These are phyloP conservation scores for Amphimallon solstitiale DNA, from an alignment of 2,888 invertebrate species.

Conservation along the genomic window DNA sequence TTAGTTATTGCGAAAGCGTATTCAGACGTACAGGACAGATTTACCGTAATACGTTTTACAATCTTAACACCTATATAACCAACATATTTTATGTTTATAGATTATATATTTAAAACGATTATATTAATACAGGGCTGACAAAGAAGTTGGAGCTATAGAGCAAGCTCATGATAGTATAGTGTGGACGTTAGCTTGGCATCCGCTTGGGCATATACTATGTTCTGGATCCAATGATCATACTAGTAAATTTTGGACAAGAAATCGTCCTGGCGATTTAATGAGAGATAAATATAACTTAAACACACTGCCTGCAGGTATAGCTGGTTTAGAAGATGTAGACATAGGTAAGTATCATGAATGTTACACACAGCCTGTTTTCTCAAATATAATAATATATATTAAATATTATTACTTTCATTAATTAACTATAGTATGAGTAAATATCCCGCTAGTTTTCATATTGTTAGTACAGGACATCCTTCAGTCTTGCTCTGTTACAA, in stretches of 20 bases:
- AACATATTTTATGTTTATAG: background rate
- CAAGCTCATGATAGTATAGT: constrained; percentile 99
- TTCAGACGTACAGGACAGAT: too few relatives aligned
- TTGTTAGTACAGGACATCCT: too few relatives aligned
- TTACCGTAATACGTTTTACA: too few relatives aligned
- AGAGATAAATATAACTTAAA: constrained; percentile 97
- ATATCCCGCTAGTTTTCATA: too few relatives aligned
- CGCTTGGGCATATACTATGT: constrained; percentile 96
- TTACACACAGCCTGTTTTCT: too few relatives aligned
- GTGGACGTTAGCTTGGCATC: constrained; percentile 99
- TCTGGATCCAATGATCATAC: constrained; percentile 99
- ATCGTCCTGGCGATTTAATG: constrained; percentile 98
- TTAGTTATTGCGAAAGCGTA: too few relatives aligned
- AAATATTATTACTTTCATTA: too few relatives aligned
- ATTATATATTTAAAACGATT: too few relatives aligned
- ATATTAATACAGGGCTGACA: constrained; percentile 79
- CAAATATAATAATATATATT: background rate
- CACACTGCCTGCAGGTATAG: constrained; percentile 84
- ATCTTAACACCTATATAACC: too few relatives aligned
- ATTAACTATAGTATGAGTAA: too few relatives aligned
- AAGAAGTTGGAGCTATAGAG: constrained; percentile 98
- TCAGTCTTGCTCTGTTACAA: too few relatives aligned
- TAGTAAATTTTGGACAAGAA: constrained; percentile 98
- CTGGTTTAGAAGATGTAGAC: constrained; percentile 77
- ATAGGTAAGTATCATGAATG: constrained; percentile 64